Conservation (phyloP, 1,140 invertebrate species). For the Thalassaphorura encarpata region DNA sequence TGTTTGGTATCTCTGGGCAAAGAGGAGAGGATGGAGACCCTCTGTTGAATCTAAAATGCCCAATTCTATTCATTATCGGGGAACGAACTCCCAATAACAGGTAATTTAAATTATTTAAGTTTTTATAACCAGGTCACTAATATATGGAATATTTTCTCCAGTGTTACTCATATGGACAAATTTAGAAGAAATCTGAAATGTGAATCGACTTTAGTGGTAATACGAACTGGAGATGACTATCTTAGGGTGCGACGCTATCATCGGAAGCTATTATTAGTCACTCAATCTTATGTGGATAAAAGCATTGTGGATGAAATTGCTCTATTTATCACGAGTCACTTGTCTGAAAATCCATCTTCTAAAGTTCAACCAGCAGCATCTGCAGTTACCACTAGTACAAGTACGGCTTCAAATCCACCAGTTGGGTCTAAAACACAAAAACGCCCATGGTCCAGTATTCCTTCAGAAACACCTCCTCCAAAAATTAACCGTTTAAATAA, state of each 20-base stretch:
- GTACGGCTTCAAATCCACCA: no score
- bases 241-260: slow-evolving; percentile 59
- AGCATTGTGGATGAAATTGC: slow-evolving; percentile 49
- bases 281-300: slow-evolving; percentile 69
- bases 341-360: no score
- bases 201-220: slow-evolving; percentile 63
- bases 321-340: slow-evolving; percentile 11
- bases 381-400: no score
- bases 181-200: slow-evolving; percentile 61
- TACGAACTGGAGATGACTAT: slow-evolving; percentile 71
- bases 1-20: slow-evolving; percentile 4
- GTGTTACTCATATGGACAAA: slow-evolving; percentile 65
- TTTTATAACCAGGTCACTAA: not conserved
- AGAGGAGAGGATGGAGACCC: slow-evolving; percentile 8
- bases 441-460: no score
- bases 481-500: no score
- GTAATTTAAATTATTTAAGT: no score
- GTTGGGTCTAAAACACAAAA: no score
- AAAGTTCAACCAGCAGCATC: no score
- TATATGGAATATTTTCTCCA: slow-evolving; percentile 33
- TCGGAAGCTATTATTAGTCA: slow-evolving; percentile 59
- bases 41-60: slow-evolving; percentile 12
- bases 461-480: no score
- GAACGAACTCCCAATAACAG: slow-evolving; percentile 14
- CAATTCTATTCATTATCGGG: slow-evolving; percentile 24